Evolutionary conservation across 2,797 vertebrate species (phyloP).

Genomic region (Rallus crepitans): DNA sequence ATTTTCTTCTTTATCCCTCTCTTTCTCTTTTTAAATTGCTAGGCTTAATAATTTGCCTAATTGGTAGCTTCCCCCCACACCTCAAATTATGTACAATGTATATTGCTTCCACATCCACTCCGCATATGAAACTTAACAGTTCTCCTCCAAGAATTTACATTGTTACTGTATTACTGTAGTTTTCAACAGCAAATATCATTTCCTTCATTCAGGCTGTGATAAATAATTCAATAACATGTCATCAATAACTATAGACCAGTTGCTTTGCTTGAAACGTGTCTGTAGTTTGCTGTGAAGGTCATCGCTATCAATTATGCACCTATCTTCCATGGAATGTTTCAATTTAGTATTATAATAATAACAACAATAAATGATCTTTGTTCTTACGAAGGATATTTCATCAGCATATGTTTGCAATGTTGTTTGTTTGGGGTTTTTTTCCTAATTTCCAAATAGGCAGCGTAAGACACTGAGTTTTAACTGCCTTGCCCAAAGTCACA

Average conservation of each 20-base stretch:
- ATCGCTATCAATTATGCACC: constrained; percentile 69
- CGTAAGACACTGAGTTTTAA: not conserved
- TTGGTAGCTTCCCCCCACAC: constrained; percentile 60
- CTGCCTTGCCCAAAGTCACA: not conserved
- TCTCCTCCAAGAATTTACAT: constrained; percentile 68
- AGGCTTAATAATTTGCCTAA: constrained; percentile 77
- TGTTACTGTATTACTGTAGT: constrained; percentile 18
- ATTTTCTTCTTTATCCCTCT: constrained; percentile 53
- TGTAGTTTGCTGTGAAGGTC: constrained; percentile 71
- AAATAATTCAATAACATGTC: constrained; percentile 83
- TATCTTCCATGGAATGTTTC: constrained; percentile 45
- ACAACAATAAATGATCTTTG: constrained; percentile 12
- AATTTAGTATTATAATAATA: constrained; percentile 52
- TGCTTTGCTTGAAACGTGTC: constrained; percentile 75
- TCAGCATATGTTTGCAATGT: not conserved
- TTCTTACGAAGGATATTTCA: not conserved
- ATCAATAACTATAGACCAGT: constrained; percentile 80
- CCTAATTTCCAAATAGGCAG: not conserved
- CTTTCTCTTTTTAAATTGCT: constrained; percentile 68
- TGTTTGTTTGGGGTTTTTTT: no score
- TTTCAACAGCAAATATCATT: constrained; percentile 74
- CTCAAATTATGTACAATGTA: constrained; percentile 15
- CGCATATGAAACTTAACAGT: constrained; percentile 10
- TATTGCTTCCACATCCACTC: constrained; percentile 27
- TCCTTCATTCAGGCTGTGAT: constrained; percentile 73